These are phyloP conservation scores for Decapterus maruadsi DNA, from an alignment of 2,797 vertebrate genomes.

Conservation along the genomic window DNA sequence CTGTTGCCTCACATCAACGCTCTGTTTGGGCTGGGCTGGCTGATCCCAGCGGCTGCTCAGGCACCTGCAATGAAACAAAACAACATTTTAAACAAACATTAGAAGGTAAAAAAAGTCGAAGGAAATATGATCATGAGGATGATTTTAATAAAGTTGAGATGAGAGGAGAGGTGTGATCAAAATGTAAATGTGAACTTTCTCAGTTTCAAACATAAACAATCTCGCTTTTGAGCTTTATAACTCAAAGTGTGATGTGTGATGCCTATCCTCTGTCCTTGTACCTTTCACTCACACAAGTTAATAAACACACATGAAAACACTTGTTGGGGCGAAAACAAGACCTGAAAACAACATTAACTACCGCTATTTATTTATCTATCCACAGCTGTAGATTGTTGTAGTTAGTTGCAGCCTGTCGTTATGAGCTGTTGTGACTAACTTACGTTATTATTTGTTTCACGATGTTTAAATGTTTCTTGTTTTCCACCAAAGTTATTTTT, in stretches of 20 bases:
- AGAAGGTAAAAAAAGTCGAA: neutral
- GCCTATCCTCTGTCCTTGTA: neutral
- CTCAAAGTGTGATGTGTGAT: neutral
- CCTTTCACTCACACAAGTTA: accelerated
- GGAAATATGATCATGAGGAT: neutral
- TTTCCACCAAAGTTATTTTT: too few relatives aligned
- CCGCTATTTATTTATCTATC: too few relatives aligned
- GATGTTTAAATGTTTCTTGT: too few relatives aligned
- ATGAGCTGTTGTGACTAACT: too few relatives aligned
- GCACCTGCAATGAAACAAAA: constrained; percentile 72
- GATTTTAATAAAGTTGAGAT: too few relatives aligned
- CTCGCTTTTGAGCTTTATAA: neutral
- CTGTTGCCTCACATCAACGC: constrained; percentile 64
- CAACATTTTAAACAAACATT: neutral
- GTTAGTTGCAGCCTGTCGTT: neutral
- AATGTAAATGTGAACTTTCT: neutral
- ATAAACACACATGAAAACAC: neutral
- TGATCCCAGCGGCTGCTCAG: constrained; percentile 87
- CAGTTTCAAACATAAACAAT: neutral
- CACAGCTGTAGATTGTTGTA: neutral
- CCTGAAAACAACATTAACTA: neutral
- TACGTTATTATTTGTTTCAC: too few relatives aligned
- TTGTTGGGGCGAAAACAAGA: neutral
- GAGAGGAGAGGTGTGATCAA: neutral
- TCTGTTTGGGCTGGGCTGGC: constrained; percentile 74